Conservation (phyloP, 2,888 invertebrate genomes). For the Eudemis profundana region DNA sequence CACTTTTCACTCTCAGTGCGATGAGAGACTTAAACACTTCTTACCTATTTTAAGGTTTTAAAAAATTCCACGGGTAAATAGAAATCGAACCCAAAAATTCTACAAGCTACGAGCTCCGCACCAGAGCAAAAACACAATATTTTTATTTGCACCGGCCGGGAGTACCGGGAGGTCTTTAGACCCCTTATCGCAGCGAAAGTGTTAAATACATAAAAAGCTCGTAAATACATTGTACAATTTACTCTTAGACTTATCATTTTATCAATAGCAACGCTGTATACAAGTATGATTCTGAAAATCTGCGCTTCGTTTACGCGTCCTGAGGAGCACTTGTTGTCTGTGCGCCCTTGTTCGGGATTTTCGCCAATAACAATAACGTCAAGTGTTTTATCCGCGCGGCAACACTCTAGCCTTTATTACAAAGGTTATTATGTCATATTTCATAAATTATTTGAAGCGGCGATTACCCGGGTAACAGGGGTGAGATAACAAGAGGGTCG, state of each 20-base stretch:
- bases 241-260: too few relatives aligned
- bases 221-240: too few relatives aligned
- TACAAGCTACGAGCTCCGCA: not conserved
- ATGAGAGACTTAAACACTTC: too few relatives aligned
- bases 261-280: too few relatives aligned
- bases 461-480: constrained; percentile 65
- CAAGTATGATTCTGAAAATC: constrained; percentile 13
- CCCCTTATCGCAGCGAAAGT: too few relatives aligned
- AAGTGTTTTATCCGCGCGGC: constrained; percentile 66
- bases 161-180: too few relatives aligned
- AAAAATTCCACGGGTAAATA: too few relatives aligned
- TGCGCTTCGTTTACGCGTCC: constrained; percentile 19
- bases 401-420: constrained; percentile 70
- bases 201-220: too few relatives aligned
- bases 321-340: constrained; percentile 37
- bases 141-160: not conserved
- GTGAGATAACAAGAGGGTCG: constrained; percentile 64
- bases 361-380: constrained; percentile 67
- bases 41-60: too few relatives aligned
- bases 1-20: too few relatives aligned
- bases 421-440: constrained; percentile 77
- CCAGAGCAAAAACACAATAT: not conserved
- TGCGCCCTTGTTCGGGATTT: constrained; percentile 51
- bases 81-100: too few relatives aligned
- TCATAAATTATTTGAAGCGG: constrained; percentile 77